Evolutionary conservation across 1,140 invertebrate species (phyloP).

Genomic region (Eriocheir sinensis): DNA sequence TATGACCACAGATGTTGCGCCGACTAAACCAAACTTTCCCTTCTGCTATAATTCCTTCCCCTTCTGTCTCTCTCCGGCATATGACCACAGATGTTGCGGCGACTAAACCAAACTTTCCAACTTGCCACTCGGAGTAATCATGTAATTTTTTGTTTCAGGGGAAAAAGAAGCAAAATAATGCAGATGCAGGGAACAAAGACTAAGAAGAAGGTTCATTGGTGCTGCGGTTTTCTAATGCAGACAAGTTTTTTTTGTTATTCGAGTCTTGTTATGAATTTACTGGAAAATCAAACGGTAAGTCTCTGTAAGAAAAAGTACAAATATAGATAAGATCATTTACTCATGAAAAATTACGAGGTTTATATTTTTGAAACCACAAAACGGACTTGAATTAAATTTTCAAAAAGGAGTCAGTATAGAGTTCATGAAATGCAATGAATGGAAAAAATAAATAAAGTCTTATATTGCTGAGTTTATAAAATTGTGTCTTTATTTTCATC

Average conservation of each 20-base stretch:
- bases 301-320: neutral
- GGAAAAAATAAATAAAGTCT: too few species aligned
- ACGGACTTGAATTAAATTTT: neutral
- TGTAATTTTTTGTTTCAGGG: conserved; percentile 59
- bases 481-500: too few species aligned
- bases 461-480: too few species aligned
- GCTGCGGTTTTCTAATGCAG: neutral
- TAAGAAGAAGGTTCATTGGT: conserved; percentile 10
- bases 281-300: neutral
- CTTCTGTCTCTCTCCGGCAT: neutral
- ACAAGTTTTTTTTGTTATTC: neutral
- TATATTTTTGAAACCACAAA: neutral
- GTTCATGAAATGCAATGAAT: neutral
- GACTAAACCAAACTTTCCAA: too few species aligned
- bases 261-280: neutral
- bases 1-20: neutral
- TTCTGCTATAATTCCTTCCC: neutral
- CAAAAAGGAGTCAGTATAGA: neutral
- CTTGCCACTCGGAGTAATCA: neutral
- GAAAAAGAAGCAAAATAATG: conserved; percentile 63
- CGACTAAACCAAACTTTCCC: neutral
- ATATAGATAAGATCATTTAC: conserved; percentile 18
- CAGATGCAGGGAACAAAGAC: conserved; percentile 53
- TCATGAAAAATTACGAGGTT: neutral
- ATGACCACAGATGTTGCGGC: too few species aligned